Base-by-base conservation (phyloP, 2,113 vertebrate genomes). In the Pelecanoides urinatrix region DNA sequence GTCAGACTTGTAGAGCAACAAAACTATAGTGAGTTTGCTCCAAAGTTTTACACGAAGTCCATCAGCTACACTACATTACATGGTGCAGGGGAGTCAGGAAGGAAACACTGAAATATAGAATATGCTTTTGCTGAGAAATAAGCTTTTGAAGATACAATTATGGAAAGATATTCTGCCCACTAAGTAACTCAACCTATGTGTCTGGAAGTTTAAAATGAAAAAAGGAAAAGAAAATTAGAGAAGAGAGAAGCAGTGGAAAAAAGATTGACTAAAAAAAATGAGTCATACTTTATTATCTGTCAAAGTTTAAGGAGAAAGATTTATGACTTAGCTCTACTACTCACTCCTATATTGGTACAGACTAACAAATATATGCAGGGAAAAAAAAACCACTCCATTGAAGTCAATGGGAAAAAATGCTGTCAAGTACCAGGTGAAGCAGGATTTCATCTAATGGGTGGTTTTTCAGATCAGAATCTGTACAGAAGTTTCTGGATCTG, bases 341-440 rank as follows among this genome's bases (percentile, higher is more conserved):
- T 90, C 25, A 38, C 15, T 72, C 23, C 36, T 72, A 11, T 18
- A n/a, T 9, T 62, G 25, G 27, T 66, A 72, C 18, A 66, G 16
- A 16, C 16, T 32, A 76, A 71, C 15, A 62, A 71, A 84, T 25
- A 38, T 1, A 50, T 11, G 5, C 11, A 17, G 32, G 5, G 0
- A 1, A 50, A 58, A 0, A 18, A n/a, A 44, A 5, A 1, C 8
- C 23, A 3, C 20, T 63, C 9, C 13, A 27, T 0, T 67, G 14
- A 40, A 78, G n/a, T 42, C 26, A 50, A 9, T 5, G 15, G 23
- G 27, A 19, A 36, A 71, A 72, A 66, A 8, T 36, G 5, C 18
- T 70, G 16, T 36, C 42, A 49, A 25, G 16, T 16, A 18, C 20
- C 9, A 40, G 13, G 26, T 53, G 11, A 91, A 61, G 38, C 18